phyloP scores from a whole-genome alignment of 2,797 vertebrate species.

The Notamacropus eugenii region DNA sequence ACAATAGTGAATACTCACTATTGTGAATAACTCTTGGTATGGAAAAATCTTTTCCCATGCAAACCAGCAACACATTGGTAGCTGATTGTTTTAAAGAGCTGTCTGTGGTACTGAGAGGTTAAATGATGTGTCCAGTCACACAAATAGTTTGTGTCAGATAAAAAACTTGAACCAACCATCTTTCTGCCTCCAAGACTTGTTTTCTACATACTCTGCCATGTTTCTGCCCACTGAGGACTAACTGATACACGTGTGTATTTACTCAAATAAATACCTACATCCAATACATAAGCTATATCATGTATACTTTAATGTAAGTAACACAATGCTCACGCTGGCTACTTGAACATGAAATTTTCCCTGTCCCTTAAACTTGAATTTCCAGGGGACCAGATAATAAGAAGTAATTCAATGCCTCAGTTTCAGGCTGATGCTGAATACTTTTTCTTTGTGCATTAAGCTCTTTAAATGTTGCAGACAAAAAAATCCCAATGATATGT shows the following conservation, averaged over 20 bases:
- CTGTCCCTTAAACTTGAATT: conserved; percentile 53
- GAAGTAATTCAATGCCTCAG: background rate
- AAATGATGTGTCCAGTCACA: background rate
- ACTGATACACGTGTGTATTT: background rate
- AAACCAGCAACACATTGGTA: background rate
- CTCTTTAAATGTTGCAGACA: conserved; percentile 47
- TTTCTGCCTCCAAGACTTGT: background rate
- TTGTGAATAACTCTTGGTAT: background rate
- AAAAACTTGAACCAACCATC: background rate
- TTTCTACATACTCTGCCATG: background rate
- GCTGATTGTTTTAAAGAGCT: background rate
- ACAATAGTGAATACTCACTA: background rate
- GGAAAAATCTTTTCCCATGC: background rate
- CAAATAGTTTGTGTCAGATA: background rate
- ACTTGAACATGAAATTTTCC: conserved; percentile 18
- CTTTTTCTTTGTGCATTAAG: conserved; percentile 50
- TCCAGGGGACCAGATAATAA: conserved; percentile 28
- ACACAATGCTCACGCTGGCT: conserved; percentile 20
- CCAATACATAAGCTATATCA: background rate
- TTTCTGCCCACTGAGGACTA: background rate
- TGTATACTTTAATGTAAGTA: conserved; percentile 24
- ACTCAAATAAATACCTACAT: background rate
- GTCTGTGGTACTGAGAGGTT: background rate
- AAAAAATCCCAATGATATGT: conserved; percentile 66
- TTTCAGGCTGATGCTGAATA: conserved; percentile 53